Percentiles rank a stretch among this genome's conserved stretches.
These are phyloP conservation scores for Diachasma alloeum DNA, from an alignment of 1,140 invertebrate species.

Conservation along the genomic window DNA sequence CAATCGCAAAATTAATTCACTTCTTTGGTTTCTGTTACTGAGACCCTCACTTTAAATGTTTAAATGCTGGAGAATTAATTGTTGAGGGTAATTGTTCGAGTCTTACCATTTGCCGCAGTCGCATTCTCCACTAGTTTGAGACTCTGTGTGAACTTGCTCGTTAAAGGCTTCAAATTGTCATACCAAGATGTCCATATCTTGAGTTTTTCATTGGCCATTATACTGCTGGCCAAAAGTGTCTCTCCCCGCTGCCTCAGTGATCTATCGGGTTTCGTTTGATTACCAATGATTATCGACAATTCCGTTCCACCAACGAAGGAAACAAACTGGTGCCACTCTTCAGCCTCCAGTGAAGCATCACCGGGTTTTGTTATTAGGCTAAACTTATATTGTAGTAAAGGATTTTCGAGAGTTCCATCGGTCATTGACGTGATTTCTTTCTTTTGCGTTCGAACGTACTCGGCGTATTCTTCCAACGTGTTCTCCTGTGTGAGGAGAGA, in stretches of 20 bases:
- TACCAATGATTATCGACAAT: slow-evolving; percentile 32
- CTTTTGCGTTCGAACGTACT: slow-evolving; percentile 38
- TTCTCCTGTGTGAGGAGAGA: slow-evolving; percentile 35
- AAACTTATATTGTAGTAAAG: slow-evolving; percentile 40
- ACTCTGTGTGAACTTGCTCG: slow-evolving; percentile 61
- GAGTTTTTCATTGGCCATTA: slow-evolving; percentile 37
- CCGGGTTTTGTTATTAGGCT: slow-evolving; percentile 63
- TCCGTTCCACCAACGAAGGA: slow-evolving; percentile 76
- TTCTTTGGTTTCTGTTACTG: too few relatives aligned
- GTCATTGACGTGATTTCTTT: slow-evolving; percentile 22
- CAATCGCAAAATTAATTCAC: too few relatives aligned
- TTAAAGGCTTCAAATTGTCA: slow-evolving; percentile 36
- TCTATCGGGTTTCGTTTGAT: slow-evolving; percentile 26
- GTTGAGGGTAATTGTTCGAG: not conserved
- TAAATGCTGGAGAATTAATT: too few relatives aligned
- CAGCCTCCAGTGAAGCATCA: slow-evolving; percentile 63
- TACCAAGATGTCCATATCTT: slow-evolving; percentile 49
- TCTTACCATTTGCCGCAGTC: slow-evolving; percentile 67
- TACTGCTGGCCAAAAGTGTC: slow-evolving; percentile 36
- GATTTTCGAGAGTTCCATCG: not conserved
- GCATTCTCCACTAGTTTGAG: slow-evolving; percentile 67
- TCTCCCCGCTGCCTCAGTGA: slow-evolving; percentile 45
- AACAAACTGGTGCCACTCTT: slow-evolving; percentile 72
- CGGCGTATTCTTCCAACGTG: slow-evolving; percentile 35
- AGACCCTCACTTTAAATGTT: too few relatives aligned